Conservation (phyloP, 2,797 vertebrate species). For the Tenualosa thibaudeaui region DNA sequence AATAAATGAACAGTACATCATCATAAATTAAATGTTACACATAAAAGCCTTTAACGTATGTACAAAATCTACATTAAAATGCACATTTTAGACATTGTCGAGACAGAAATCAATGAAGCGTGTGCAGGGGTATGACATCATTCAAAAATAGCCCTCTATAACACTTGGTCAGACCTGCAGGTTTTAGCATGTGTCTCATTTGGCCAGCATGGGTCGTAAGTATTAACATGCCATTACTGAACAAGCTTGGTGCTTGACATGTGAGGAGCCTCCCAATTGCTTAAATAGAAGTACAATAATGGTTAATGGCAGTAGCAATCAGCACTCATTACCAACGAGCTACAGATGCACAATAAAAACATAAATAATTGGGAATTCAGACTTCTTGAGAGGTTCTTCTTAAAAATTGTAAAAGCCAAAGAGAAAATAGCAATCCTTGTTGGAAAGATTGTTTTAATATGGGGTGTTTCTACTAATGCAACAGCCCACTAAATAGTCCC, state of each 20-base stretch:
- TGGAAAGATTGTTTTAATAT: conserved; percentile 30
- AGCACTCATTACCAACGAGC: conserved; percentile 51
- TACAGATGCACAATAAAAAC: conserved; percentile 51
- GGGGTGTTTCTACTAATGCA: conserved; percentile 39
- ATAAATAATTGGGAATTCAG: conserved; percentile 31
- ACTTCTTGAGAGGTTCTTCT: conserved; percentile 9
- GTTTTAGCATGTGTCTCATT: background rate
- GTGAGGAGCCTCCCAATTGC: background rate
- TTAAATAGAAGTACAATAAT: conserved; percentile 48
- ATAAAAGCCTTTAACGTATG: background rate
- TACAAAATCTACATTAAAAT: background rate
- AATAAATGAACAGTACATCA: background rate
- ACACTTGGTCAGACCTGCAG: background rate
- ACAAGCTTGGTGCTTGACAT: background rate
- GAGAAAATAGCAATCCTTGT: conserved; percentile 13
- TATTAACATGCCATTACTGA: background rate
- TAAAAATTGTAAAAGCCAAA: conserved; percentile 38
- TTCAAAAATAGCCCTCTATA: background rate
- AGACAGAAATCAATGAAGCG: background rate
- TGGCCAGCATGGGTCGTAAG: background rate
- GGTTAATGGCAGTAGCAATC: conserved; percentile 54
- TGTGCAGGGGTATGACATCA: background rate
- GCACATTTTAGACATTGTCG: background rate
- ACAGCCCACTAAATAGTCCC: conserved; percentile 38
- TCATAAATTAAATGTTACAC: background rate